Conservation (phyloP, 2,113 vertebrate genomes). For the Loxodonta africana region DNA sequence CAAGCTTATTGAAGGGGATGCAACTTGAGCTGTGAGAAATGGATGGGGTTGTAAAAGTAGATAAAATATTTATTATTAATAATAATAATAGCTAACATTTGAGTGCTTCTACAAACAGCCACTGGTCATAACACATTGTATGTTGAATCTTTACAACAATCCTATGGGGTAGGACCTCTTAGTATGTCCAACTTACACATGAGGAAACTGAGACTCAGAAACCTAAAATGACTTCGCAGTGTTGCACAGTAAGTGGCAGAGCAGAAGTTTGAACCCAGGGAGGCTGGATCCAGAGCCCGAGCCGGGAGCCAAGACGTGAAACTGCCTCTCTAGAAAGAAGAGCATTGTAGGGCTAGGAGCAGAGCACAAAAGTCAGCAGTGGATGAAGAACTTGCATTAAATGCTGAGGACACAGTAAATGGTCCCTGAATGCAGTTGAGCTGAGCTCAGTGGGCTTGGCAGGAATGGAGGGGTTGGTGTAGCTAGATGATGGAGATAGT, state of each 20-base stretch:
- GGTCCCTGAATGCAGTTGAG: background rate
- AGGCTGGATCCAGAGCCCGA: background rate
- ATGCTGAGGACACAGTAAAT: background rate
- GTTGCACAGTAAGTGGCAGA: background rate
- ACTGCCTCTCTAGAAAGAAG: background rate
- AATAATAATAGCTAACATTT: background rate
- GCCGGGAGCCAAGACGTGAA: background rate
- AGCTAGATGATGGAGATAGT: background rate
- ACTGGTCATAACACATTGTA: background rate
- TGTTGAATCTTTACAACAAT: background rate
- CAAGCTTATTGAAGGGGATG: background rate
- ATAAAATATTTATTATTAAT: background rate
- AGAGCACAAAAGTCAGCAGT: background rate
- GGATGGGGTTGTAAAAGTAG: background rate
- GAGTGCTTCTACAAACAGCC: background rate
- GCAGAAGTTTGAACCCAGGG: background rate
- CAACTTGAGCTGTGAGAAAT: background rate
- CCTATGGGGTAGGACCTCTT: background rate
- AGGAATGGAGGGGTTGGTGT: background rate
- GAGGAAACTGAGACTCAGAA: background rate
- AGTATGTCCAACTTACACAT: background rate
- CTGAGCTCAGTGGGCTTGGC: background rate
- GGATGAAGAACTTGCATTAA: background rate
- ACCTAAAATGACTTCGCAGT: background rate
- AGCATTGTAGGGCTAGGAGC: background rate